A percentile compares a stretch with the other conserved stretches of the same genome.
These are phyloP conservation scores for Xestia c-nigrum DNA, from an alignment of 2,888 invertebrate species.

Conservation along the genomic window DNA sequence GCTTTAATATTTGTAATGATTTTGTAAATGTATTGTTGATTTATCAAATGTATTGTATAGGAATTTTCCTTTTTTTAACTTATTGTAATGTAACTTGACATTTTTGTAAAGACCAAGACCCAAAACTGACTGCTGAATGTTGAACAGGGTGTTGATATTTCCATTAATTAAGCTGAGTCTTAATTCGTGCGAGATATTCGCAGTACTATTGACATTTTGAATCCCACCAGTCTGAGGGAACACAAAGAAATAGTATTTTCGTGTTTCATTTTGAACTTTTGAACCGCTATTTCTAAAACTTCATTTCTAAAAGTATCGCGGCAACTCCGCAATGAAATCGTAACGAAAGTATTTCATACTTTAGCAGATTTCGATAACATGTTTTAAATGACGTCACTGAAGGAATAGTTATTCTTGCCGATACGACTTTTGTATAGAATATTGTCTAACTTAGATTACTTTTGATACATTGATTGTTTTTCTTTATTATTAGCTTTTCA, in stretches of 20 bases:
- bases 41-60: constrained; percentile 48
- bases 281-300: constrained; percentile 29
- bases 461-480: constrained; percentile 57
- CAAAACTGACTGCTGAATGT: not conserved
- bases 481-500: constrained; percentile 35
- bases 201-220: constrained; percentile 7
- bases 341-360: constrained; percentile 30
- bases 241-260: constrained; percentile 14
- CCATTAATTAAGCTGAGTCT: constrained; percentile 46
- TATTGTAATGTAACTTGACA: constrained; percentile 47
- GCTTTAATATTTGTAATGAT: constrained; percentile 58
- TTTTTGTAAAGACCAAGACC: constrained; percentile 11
- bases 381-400: constrained; percentile 30
- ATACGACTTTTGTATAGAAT: constrained; percentile 39
- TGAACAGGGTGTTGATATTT: constrained; percentile 34
- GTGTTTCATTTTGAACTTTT: constrained; percentile 36
- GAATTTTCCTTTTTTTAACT: constrained; percentile 44
- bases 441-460: constrained; percentile 48
- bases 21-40: constrained; percentile 56
- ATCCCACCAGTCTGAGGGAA: constrained; percentile 4
- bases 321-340: constrained; percentile 28
- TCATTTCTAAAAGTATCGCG: constrained; percentile 35
- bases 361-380: constrained; percentile 8
- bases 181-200: constrained; percentile 47
- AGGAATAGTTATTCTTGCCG: constrained; percentile 38